Evolutionary conservation across 1,140 invertebrate genomes (phyloP), one percentile per base, ranked within the genome.

Genomic region (Conus betulinus): DNA sequence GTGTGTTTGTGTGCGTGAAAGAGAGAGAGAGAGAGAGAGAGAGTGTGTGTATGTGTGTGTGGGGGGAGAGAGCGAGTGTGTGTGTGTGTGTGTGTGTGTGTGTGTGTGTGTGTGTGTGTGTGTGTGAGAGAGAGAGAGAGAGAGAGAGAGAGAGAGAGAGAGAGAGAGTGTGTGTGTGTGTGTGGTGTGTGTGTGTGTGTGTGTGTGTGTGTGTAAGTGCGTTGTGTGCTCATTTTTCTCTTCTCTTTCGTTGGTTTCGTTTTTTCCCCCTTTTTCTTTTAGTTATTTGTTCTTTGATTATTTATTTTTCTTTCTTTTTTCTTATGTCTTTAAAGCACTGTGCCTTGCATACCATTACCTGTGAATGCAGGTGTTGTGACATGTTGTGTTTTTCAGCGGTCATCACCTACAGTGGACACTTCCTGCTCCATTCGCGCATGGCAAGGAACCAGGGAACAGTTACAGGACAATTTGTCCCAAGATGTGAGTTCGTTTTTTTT

Each of bases 331-430:
- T 39, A 39, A 39, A 39, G 39, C 39, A 39, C 39, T 39, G 39
- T 39, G 0, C 39, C 39, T 39, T 39, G 39, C 39, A 39, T 39
- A 39, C n/a, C n/a, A n/a, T n/a, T n/a, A n/a, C 39, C 39, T 39
- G 39, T 39, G 39, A 39, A 39, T 51, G 11, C 17, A 7, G 25
- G 1, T 52, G 78, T 81, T 52, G 11, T 17, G n/a, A 27, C 39
- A 51, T 81, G 57, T 83, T 83, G 39, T 55, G 10, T 10, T 0
- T 85, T 85, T n/a, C 84, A 85, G 84, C 84, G 20, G 71, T 85
- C 13, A 74, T 85, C 63, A 85, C 84, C 23, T 85, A 85, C 67
- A 74, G 84, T 27, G 84, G 84, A 11, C 74, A 85, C 52, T 53
- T 85, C 15, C 39, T 15, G 84, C 67, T 85, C 5, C 17, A 52